phyloP scores from a whole-genome alignment of 2,113 vertebrate species.

The Synchiropus splendidus region DNA sequence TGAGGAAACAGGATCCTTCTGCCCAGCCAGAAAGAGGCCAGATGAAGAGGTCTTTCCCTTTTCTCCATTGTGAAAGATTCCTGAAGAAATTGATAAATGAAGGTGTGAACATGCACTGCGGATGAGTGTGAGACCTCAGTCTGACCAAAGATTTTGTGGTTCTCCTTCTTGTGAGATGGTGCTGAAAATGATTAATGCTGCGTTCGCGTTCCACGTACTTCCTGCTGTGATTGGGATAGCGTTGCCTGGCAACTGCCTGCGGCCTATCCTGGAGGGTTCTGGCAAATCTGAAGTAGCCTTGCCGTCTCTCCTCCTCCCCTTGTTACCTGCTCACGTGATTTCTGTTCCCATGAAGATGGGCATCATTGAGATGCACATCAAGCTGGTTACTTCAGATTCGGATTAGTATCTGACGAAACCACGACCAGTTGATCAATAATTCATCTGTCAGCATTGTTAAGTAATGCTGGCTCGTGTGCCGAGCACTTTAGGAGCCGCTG shows the following conservation, averaged over 20 bases:
- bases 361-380: too few species aligned
- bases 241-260: slow-evolving; percentile 68
- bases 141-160: slow-evolving; percentile 18
- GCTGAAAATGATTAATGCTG: slow-evolving; percentile 60
- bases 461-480: too few species aligned
- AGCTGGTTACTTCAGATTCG: too few species aligned
- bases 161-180: slow-evolving; percentile 34
- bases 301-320: slow-evolving; percentile 26
- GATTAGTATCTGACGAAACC: too few species aligned
- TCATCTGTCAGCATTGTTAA: too few species aligned
- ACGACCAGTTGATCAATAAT: too few species aligned
- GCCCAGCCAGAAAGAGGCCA: too few species aligned
- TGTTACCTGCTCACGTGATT: slow-evolving; percentile 19
- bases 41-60: neutral
- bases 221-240: slow-evolving; percentile 54
- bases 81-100: neutral
- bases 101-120: slow-evolving; percentile 5
- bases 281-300: slow-evolving; percentile 44
- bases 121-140: slow-evolving; percentile 25
- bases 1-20: too few species aligned
- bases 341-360: too few species aligned
- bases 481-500: too few species aligned
- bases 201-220: slow-evolving; percentile 46
- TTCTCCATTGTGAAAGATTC: too few species aligned
- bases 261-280: slow-evolving; percentile 51